Base-by-base conservation (phyloP, 2,888 invertebrate genomes). In the Leucoptera coffeella region DNA sequence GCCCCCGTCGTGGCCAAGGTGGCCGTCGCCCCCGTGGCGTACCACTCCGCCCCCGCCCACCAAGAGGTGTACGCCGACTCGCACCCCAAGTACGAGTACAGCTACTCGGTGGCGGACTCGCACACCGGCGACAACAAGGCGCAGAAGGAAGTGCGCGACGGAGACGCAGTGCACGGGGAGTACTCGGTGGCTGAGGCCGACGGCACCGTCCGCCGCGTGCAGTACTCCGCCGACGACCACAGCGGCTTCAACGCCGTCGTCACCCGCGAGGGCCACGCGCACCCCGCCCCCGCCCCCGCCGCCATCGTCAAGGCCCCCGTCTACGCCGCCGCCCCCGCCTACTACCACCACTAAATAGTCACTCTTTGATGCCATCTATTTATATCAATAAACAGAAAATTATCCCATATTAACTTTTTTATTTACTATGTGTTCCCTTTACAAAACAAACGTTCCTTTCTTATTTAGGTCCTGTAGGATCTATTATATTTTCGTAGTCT, bases 111-210 rank as follows among this genome's bases (percentile, higher is more conserved):
- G 4, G 38, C 47, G 32, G 57, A 58, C 35, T 44, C 44, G 20
- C 50, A 53, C 37, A 57, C 58, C 32, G 54, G 55, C 19, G 58
- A 58, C 39, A 39, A 43, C 34, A 50, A 52, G 37, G 36, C 38
- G 28, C 50, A 49, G 38, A 47, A 49, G 32, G 58, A 58, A 32
- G 29, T 30, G 12, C 33, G 41, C 12, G 51, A 53, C 29, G 55
- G 55, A 14, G 53, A 52, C 33, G 41, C 41, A 6, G 52, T 53
- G 14, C 45, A 54, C 30, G 54, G 52, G 17, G 35, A 40, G 23
- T 48, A 54, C 40, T 42, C 45, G 19, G 38, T 54, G 14, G 36
- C 43, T 21, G 50, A 54, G 38, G 43, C 52, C 23, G 54, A 53
- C 35, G 50, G 53, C 33, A 47, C 49, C 32, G 38, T 42, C 26